Evolutionary conservation across 2,888 invertebrate species (phyloP).

Genomic region (Hoplodrina ambigua): DNA sequence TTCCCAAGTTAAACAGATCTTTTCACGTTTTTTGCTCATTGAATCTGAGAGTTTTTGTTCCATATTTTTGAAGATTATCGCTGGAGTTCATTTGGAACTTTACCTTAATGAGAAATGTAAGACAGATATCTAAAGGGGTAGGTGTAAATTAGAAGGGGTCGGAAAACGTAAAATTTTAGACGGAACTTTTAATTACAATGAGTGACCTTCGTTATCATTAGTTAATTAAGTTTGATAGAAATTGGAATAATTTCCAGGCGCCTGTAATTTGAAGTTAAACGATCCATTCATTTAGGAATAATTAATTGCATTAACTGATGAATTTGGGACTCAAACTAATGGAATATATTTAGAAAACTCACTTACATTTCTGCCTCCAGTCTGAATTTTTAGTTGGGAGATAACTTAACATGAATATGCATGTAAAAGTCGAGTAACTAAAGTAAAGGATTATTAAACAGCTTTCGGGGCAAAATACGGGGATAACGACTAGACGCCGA

Average conservation of each 20-base stretch:
- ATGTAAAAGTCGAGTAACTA: constrained; percentile 28
- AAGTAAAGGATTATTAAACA: constrained; percentile 45
- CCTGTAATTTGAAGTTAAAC: constrained; percentile 24
- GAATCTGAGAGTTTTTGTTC: constrained; percentile 75
- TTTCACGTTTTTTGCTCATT: constrained; percentile 80
- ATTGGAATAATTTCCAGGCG: constrained; percentile 34
- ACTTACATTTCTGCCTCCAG: constrained; percentile 2
- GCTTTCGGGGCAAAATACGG: constrained; percentile 32
- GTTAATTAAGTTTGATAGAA: constrained; percentile 52
- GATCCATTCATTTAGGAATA: constrained; percentile 3
- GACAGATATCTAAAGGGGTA: constrained; percentile 61
- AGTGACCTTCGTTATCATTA: constrained; percentile 45
- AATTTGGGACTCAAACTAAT: constrained; percentile 6
- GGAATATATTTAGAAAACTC: not conserved
- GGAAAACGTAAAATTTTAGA: constrained; percentile 56
- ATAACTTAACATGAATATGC: constrained; percentile 35
- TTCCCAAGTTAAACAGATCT: constrained; percentile 87
- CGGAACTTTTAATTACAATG: constrained; percentile 63
- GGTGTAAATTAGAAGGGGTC: constrained; percentile 64
- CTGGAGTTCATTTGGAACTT: constrained; percentile 70
- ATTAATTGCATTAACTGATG: constrained; percentile 2
- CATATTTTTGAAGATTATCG: constrained; percentile 76
- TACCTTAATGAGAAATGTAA: constrained; percentile 69
- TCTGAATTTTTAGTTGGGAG: constrained; percentile 8
- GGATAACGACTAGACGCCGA: constrained; percentile 42